Evolutionary conservation across 2,797 vertebrate species (phyloP), one percentile per base, ranked within the genome.

Genomic region (Cryptoprocta ferox): DNA sequence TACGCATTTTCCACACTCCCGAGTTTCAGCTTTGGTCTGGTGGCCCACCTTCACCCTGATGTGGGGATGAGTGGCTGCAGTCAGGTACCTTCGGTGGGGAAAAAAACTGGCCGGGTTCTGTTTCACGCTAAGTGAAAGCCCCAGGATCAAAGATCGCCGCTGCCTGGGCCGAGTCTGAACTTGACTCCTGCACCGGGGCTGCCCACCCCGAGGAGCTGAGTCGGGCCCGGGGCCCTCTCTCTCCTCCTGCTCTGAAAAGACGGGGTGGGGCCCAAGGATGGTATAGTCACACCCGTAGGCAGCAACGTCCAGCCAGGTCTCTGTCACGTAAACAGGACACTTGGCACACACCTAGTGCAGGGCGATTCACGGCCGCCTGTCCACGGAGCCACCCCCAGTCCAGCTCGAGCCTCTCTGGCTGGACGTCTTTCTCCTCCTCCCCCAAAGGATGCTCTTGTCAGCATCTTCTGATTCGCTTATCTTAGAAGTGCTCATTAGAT

Each of bases 1-100:
- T 28, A 28, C 35, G 10, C 21, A 37, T 80, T 88, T 93, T 76
- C 26, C 37, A 8, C 53, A 50, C 26, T 88, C n/a, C 42, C 1
- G 37, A 19, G 76, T 94, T 95, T 91, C 42, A 15, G 14, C 70
- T 90, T 78, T 24, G 93, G 59, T 35, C 66, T 80, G 78, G 32
- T 4, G 35, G 48, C 28, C 18, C 50, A 65, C 80, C 66, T 70
- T 70, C 10, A 84, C 50, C n/a, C 71, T 39, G 10, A 21, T 75
- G 87, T 87, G 75, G 68, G 39, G 39, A 85, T 13, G 3, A 13
- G 26, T 28, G 28, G 30, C 35, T 83, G 16, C 9, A 37, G 8
- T 32, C 56, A n/a, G 18, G 14, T 76, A 18, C 59, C 56, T 79
- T 88, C 63, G 10, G 18, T 3, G 18, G 18, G 32, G 39, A 4